Evolutionary conservation across 2,888 invertebrate genomes (phyloP).

Genomic region (Mimas tiliae): DNA sequence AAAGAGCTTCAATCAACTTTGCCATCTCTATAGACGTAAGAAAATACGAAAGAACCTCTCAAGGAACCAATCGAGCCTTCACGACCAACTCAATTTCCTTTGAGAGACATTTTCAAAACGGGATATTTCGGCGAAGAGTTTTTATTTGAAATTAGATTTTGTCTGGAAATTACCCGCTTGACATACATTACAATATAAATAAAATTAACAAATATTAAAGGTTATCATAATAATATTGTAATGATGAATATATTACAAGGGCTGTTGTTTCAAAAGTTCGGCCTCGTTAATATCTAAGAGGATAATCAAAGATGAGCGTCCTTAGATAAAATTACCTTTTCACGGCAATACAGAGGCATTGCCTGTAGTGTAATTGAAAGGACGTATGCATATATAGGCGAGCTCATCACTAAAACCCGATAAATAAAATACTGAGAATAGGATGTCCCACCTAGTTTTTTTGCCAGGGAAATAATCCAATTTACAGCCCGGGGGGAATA

Average conservation of each 20-base stretch:
- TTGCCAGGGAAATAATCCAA: too few species aligned
- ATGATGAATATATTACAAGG: too few species aligned
- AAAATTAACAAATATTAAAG: neutral
- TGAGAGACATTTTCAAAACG: constrained; percentile 44
- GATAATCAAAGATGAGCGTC: too few species aligned
- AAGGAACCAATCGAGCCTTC: constrained; percentile 52
- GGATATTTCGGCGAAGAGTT: neutral
- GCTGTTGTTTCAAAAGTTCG: too few species aligned
- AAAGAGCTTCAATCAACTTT: constrained; percentile 24
- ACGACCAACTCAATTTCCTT: constrained; percentile 52
- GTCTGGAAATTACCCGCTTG: neutral
- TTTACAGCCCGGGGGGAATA: too few species aligned
- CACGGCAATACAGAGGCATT: too few species aligned
- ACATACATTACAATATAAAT: neutral
- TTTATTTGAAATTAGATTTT: constrained; percentile 7
- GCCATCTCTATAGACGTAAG: constrained; percentile 24
- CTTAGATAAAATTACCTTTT: too few species aligned
- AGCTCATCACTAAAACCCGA: too few species aligned
- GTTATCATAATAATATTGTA: neutral
- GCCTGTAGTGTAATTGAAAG: too few species aligned
- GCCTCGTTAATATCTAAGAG: neutral
- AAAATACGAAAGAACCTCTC: constrained; percentile 36
- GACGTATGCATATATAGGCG: too few species aligned
- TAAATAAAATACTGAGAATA: too few species aligned
- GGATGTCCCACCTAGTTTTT: too few species aligned